phyloP scores from a whole-genome alignment of 2,888 invertebrate species.

The Saturnia pavonia region DNA sequence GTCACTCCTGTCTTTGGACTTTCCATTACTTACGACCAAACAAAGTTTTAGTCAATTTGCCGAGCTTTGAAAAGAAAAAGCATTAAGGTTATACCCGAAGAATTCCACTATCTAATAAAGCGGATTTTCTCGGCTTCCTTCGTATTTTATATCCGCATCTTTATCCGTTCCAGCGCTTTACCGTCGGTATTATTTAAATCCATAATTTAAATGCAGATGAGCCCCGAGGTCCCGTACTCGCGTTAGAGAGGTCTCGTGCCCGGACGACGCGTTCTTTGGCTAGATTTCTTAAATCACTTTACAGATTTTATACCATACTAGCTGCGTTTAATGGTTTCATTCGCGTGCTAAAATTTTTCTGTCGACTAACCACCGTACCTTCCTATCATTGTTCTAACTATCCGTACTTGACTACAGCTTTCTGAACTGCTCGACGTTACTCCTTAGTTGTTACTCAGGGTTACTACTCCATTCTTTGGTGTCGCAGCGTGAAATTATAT shows the following conservation, averaged over 20 bases:
- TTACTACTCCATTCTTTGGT: no score
- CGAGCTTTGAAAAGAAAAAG: not conserved
- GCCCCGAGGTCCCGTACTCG: constrained; percentile 19
- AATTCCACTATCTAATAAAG: constrained; percentile 35
- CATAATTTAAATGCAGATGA: constrained; percentile 59
- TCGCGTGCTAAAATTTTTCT: no score
- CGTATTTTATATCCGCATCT: constrained; percentile 32
- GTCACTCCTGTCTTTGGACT: not conserved
- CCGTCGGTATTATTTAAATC: constrained; percentile 50
- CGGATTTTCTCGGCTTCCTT: constrained; percentile 32
- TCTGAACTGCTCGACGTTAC: no score
- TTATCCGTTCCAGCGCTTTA: constrained; percentile 38
- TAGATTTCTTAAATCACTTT: not conserved
- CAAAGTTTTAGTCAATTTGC: not conserved
- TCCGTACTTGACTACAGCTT: no score
- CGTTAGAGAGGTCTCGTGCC: constrained; percentile 6
- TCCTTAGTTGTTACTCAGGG: no score
- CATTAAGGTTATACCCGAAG: not conserved
- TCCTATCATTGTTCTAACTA: no score
- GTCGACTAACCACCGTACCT: no score
- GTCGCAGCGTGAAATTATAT: no score
- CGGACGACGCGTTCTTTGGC: not conserved
- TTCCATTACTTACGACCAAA: not conserved
- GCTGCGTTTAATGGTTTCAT: no score
- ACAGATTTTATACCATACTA: not conserved